A percentile compares a stretch with the other conserved stretches of the same genome.
phyloP scores from a whole-genome alignment of 1,140 invertebrate species.

The Lethocerus indicus region DNA sequence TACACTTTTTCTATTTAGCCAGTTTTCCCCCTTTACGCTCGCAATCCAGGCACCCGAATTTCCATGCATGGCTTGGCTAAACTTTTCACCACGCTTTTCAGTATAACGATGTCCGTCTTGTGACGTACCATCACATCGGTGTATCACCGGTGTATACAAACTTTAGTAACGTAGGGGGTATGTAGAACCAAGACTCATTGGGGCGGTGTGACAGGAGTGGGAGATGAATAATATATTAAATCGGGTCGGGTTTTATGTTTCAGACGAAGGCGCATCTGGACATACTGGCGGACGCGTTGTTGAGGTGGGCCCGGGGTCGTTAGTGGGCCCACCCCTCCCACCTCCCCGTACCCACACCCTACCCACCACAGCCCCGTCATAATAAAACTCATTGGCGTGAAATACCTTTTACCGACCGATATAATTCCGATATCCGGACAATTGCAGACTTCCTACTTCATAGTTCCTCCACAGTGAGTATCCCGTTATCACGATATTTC shows the following conservation, averaged over 20 bases:
- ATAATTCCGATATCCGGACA: no score
- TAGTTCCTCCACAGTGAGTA: not conserved
- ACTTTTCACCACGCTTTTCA: not conserved
- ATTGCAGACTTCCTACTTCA: no score
- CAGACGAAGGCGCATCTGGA: conserved; percentile 90
- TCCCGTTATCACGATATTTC: not conserved
- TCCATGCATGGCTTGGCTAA: not conserved
- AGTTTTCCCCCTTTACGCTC: not conserved
- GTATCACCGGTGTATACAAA: no score
- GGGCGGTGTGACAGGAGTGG: no score
- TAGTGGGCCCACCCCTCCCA: conserved; percentile 27
- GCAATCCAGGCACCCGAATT: not conserved
- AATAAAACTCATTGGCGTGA: no score
- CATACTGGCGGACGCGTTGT: conserved; percentile 76
- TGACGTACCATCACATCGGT: not conserved
- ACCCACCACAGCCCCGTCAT: no score
- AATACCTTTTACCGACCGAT: no score
- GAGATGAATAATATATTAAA: not conserved
- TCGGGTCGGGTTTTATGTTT: conserved; percentile 25
- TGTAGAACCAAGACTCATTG: no score
- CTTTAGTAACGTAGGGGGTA: no score
- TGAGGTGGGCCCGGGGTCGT: conserved; percentile 81
- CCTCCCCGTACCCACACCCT: not conserved
- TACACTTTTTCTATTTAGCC: conserved; percentile 12
- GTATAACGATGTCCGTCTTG: not conserved